Conservation (phyloP, 2,888 invertebrate genomes). For the Loripinus fragilis region DNA sequence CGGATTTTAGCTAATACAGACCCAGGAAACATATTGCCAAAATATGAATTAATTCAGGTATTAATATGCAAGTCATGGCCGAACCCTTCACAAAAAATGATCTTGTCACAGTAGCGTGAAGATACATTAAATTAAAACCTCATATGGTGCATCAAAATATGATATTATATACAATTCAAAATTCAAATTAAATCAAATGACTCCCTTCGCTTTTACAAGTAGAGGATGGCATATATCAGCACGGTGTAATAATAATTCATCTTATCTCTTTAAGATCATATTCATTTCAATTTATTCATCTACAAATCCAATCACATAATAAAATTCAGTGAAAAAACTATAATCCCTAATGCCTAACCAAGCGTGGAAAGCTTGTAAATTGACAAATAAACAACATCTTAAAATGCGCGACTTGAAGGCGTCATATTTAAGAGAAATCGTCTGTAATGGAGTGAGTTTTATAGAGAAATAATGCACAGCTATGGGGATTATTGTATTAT, state of each 20-base stretch:
- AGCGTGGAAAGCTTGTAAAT: conserved; percentile 17
- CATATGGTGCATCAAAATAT: conserved; percentile 15
- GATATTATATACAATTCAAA: conserved; percentile 17
- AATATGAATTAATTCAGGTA: background rate
- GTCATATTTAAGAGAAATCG: conserved; percentile 13
- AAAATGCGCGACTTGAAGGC: conserved; percentile 5
- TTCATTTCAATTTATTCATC: conserved; percentile 17
- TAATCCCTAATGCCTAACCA: conserved; percentile 15
- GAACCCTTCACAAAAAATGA: background rate
- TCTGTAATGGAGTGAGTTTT: background rate
- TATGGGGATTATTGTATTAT: background rate
- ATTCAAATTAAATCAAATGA: conserved; percentile 14
- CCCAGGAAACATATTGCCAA: background rate
- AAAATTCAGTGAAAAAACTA: conserved; percentile 17
- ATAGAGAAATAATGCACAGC: conserved; percentile 12
- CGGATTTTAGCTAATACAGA: background rate
- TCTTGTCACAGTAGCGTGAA: conserved; percentile 1
- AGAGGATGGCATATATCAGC: conserved; percentile 1
- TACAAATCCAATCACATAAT: conserved; percentile 9
- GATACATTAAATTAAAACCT: background rate
- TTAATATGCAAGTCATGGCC: conserved; percentile 8
- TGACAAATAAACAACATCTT: conserved; percentile 13
- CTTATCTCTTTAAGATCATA: conserved; percentile 14
- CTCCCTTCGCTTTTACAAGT: conserved; percentile 7
- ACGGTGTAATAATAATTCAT: conserved; percentile 13